phyloP scores from a whole-genome alignment of 2,888 invertebrate species.

The Lasioglossum calceatum region DNA sequence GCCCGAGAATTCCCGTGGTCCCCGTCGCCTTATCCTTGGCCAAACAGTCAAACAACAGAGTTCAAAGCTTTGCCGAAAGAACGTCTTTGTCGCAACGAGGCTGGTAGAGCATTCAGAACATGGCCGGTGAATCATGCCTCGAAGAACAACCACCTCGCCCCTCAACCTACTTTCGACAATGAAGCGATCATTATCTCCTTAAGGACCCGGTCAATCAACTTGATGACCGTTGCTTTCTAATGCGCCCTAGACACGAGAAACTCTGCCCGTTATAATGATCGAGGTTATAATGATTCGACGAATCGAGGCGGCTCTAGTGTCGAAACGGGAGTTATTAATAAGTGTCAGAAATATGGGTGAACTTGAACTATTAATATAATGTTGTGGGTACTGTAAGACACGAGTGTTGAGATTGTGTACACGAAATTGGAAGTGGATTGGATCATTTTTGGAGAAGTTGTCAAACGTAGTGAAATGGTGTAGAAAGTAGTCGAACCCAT shows the following conservation, averaged over 20 bases:
- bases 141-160: conserved; percentile 9
- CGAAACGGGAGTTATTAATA: neutral
- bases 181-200: neutral
- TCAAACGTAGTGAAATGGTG: neutral
- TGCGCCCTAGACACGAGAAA: neutral
- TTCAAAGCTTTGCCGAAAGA: conserved; percentile 25
- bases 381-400: too few species aligned
- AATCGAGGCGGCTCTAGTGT: neutral
- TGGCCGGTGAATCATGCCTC: neutral
- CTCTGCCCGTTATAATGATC: conserved; percentile 3
- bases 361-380: too few species aligned
- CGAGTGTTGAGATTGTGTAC: neutral
- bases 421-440: neutral
- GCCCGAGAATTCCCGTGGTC: conserved; percentile 60
- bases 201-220: conserved; percentile 15
- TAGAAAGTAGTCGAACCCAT: too few species aligned
- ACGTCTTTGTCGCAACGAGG: conserved; percentile 40
- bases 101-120: conserved; percentile 31
- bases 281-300: neutral
- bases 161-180: neutral
- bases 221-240: conserved; percentile 8
- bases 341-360: neutral
- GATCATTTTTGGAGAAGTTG: neutral
- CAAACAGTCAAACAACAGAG: conserved; percentile 13
- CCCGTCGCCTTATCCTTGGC: conserved; percentile 24